phyloP scores from a whole-genome alignment of 2,888 invertebrate genomes.

The Leistus spinibarbis region DNA sequence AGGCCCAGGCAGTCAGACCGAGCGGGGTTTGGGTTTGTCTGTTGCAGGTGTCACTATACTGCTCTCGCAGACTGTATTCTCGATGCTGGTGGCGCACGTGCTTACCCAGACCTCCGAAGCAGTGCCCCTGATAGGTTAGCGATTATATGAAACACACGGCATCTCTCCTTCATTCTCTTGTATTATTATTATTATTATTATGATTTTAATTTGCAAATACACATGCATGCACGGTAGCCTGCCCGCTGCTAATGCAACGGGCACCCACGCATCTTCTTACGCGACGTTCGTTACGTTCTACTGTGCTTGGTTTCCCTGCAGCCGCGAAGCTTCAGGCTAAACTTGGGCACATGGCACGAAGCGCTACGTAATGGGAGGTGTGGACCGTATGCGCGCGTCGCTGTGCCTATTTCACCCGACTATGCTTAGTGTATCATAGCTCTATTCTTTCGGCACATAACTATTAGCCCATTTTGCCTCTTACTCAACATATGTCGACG shows the following conservation, averaged over 20 bases:
- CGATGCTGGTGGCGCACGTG: conserved; percentile 98
- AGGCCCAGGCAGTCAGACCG: conserved; percentile 59
- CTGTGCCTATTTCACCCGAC: not conserved
- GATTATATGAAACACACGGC: conserved; percentile 42
- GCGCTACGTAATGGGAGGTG: not conserved
- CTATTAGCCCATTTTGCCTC: too few species aligned
- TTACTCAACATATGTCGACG: too few species aligned
- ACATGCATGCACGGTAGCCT: conserved; percentile 33
- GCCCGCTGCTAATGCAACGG: conserved; percentile 46
- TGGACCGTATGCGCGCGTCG: not conserved
- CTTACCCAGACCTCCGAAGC: conserved; percentile 99
- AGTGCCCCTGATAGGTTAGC: conserved; percentile 95
- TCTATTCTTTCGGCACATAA: too few species aligned
- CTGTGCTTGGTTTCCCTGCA: not conserved
- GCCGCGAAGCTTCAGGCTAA: not conserved
- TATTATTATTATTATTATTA: conserved; percentile 24
- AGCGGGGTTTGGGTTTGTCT: conserved; percentile 62
- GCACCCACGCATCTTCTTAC: conserved; percentile 43
- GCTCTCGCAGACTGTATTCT: conserved; percentile 99
- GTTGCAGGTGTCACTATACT: conserved; percentile 98
- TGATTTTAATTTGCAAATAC: conserved; percentile 52
- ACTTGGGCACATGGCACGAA: not conserved
- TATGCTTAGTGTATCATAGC: not conserved
- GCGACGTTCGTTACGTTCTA: not conserved
- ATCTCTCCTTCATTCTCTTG: conserved; percentile 36